Base-by-base conservation (phyloP, 2,113 vertebrate genomes). In the Parus major region DNA sequence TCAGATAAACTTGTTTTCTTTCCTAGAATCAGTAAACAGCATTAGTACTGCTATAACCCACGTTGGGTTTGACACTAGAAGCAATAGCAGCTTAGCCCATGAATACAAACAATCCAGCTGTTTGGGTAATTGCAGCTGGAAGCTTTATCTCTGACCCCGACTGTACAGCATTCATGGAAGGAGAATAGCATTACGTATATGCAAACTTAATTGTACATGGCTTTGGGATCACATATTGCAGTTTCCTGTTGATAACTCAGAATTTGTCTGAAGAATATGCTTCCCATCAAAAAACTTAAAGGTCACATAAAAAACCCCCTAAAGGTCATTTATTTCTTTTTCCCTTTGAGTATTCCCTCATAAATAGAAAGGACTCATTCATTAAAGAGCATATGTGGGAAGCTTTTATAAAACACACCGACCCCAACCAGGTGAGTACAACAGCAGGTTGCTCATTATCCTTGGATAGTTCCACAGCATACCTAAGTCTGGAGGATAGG, bases 401-500 rank as follows among this genome's bases (percentile, higher is more conserved):
- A 96, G 46, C 65, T 86, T 93, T 91, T 80, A 91, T 65, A 82
- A 93, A 88, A 91, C n/a, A 84, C 81, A 53, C 64, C 12, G 22
- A 91, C 94, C 91, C 53, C 63, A 93, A 76, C 46, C 91, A 95
- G 96, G 95, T 97, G 89, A 95, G 78, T 82, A 77, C 91, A 95
- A 89, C 83, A 93, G 94, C 92, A 95, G 95, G 91, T 73, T 92
- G 61, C 89, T 97, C 91, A 88, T 97, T 96, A 97, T 96, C 91
- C 73, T 89, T 93, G 81, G 84, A 78, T 79, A 82, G 73, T 75
- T 86, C 89, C 80, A 85, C 73, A 71, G 83, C 52, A 93, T 68
- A 94, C 64, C 7, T 73, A 92, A 92, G 39, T 88, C 88, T 1
- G 0, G 83, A 90, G 56, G 92, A 94, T 44, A 94, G 71, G 72